Percentiles rank a stretch among this genome's conserved stretches.
These are phyloP conservation scores for Columbina picui DNA, from an alignment of 2,113 vertebrate genomes.

Conservation along the genomic window DNA sequence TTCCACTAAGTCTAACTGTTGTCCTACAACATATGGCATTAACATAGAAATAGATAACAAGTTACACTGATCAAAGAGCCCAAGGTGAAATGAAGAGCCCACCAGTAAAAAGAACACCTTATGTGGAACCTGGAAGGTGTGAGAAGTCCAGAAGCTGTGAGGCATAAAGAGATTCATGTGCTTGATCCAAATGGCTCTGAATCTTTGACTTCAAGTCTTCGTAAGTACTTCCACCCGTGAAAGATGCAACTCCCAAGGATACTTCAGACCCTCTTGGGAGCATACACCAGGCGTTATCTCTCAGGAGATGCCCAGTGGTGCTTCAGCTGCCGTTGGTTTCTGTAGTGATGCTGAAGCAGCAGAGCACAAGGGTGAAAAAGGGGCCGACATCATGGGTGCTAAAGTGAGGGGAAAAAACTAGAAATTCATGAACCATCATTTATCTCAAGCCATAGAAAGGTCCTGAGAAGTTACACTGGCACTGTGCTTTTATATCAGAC, in stretches of 20 bases:
- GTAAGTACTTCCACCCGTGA: constrained; percentile 52
- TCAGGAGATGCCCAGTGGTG: neutral
- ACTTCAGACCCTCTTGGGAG: neutral
- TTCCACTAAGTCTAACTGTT: neutral
- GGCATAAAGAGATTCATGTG: neutral
- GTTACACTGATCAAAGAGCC: neutral
- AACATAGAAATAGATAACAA: neutral
- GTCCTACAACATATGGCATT: neutral
- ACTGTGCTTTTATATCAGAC: constrained; percentile 38
- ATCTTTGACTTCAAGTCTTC: neutral
- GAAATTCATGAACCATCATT: neutral
- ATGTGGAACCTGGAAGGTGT: constrained; percentile 1
- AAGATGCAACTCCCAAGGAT: neutral
- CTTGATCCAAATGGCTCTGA: neutral
- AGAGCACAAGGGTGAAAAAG: neutral
- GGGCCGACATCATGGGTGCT: neutral
- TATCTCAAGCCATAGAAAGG: neutral
- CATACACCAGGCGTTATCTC: constrained; percentile 27
- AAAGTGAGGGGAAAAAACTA: neutral
- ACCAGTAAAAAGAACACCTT: constrained; percentile 32
- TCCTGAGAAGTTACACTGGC: neutral
- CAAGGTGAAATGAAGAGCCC: constrained; percentile 30
- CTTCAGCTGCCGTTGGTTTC: neutral
- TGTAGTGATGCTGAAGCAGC: neutral
- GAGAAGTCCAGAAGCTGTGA: neutral